Percentiles rank a stretch among this genome's conserved stretches.
Evolutionary conservation across 2,888 invertebrate species (phyloP).

Genomic region (Heterodera filipjevi): DNA sequence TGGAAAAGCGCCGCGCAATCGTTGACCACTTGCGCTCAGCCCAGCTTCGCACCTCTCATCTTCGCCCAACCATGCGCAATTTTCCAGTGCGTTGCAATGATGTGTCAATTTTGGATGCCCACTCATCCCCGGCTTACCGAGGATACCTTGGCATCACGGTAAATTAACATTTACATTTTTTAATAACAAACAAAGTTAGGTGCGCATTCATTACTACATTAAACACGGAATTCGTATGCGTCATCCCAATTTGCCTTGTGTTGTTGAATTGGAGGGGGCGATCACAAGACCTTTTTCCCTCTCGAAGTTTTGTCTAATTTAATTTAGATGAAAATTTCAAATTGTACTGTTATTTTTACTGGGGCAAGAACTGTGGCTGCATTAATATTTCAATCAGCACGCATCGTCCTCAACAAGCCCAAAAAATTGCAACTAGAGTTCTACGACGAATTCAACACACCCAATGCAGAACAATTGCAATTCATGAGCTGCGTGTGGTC

Average conservation of each 20-base stretch:
- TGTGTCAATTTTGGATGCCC: background rate
- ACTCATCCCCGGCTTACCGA: background rate
- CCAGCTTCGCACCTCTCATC: background rate
- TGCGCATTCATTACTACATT: slow-evolving; percentile 13
- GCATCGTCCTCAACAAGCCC: background rate
- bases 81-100: slow-evolving; percentile 7
- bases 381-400: background rate
- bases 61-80: background rate
- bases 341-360: slow-evolving; percentile 17
- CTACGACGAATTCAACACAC: background rate
- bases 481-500: background rate
- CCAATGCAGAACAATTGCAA: background rate
- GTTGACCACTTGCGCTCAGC: background rate
- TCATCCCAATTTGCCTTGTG: slow-evolving; percentile 6
- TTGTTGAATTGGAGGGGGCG: slow-evolving; percentile 16
- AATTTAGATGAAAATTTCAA: slow-evolving; percentile 6
- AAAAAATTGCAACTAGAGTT: background rate
- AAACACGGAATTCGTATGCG: slow-evolving; percentile 5
- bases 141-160: slow-evolving; percentile 22
- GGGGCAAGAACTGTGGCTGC: background rate
- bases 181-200: background rate
- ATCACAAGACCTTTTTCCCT: background rate
- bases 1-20: slow-evolving; percentile 5
- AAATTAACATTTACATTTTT: background rate
- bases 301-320: background rate